Evolutionary conservation across 1,140 invertebrate species (phyloP), one percentile per base, ranked within the genome.

Genomic region (Chlorops oryzae): DNA sequence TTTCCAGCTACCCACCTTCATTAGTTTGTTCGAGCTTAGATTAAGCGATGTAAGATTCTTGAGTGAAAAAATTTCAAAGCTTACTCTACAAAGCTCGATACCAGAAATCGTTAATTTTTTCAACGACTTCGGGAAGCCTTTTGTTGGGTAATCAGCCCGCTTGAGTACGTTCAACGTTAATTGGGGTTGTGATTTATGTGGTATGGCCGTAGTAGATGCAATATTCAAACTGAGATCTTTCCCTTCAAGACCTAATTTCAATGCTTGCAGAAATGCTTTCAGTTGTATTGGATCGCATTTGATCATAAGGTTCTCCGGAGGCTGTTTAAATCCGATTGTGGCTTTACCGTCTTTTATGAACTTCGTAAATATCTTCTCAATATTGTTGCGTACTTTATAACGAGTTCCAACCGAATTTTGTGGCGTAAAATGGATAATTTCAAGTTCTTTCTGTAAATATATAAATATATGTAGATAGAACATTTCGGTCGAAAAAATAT

Each of bases 11-110:
- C 41, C n/a, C 20, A 63, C 65, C 59, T 74, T 79, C 43, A 77
- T 78, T 28, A 94, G 76, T 48, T 81, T 75, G 77, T 94, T 95
- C 51, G 85, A 76, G 27, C 81, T 86, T 39, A 91, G 73, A 77
- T 94, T 83, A 47, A 94, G 74, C 32, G 81, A 57, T 54, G 74
- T 77, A 18, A 95, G 74, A 62, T 78, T 78, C 23, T 77, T 76
- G 3, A 89, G 62, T 7, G 74, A 69, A 34, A 86, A 72, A 58
- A 88, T 83, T 56, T 84, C 81, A 58, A 78, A 73, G 59, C 85
- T 81, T 48, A 88, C 80, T 45, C 79, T 80, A 55, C 75, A 79
- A 49, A 83, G 62, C 21, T 78, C 70, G 4, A 87, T 73, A 37
- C 78, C 79, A 57, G 67, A 74, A 17, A 88, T 76, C 50, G 46